A percentile compares a stretch with the other conserved stretches of the same genome.
phyloP scores from a whole-genome alignment of 2,888 invertebrate species.

The Apeira syringaria region DNA sequence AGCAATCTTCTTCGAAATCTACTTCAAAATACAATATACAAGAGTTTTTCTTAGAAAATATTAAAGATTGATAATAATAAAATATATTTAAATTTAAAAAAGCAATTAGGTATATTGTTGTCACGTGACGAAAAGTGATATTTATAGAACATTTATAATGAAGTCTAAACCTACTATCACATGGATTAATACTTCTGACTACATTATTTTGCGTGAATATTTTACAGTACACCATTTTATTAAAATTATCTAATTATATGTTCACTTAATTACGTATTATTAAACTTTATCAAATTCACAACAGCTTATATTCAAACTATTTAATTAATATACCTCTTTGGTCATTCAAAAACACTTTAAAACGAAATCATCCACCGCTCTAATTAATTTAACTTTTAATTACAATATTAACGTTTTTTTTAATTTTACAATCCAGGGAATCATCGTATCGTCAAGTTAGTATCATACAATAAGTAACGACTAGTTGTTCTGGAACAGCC shows the following conservation, averaged over 20 bases:
- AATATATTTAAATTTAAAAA: too few species aligned
- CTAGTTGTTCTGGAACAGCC: slow-evolving; percentile 62
- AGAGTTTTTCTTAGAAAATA: too few species aligned
- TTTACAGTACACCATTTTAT: slow-evolving; percentile 46
- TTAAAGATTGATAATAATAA: too few species aligned
- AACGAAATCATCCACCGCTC: slow-evolving; percentile 18
- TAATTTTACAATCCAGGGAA: slow-evolving; percentile 35
- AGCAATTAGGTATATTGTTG: too few species aligned
- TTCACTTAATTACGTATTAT: slow-evolving; percentile 33
- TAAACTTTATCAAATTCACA: slow-evolving; percentile 64
- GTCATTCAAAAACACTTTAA: slow-evolving; percentile 54
- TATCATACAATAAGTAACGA: slow-evolving; percentile 52
- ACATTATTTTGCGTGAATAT: slow-evolving; percentile 51
- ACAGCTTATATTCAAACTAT: slow-evolving; percentile 49
- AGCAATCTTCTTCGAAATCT: too few species aligned
- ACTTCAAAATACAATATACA: too few species aligned
- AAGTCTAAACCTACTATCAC: slow-evolving; percentile 74
- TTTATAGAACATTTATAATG: slow-evolving; percentile 28
- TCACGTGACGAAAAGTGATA: neutral
- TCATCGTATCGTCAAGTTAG: slow-evolving; percentile 41
- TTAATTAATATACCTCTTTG: slow-evolving; percentile 66
- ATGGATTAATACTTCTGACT: slow-evolving; percentile 77
- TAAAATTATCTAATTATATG: slow-evolving; percentile 48
- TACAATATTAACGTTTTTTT: slow-evolving; percentile 15
- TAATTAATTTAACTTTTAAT: slow-evolving; percentile 17